Evolutionary conservation across 92 coral and sea anemone species (phyloP).

Genomic region (Porites cylindrica): DNA sequence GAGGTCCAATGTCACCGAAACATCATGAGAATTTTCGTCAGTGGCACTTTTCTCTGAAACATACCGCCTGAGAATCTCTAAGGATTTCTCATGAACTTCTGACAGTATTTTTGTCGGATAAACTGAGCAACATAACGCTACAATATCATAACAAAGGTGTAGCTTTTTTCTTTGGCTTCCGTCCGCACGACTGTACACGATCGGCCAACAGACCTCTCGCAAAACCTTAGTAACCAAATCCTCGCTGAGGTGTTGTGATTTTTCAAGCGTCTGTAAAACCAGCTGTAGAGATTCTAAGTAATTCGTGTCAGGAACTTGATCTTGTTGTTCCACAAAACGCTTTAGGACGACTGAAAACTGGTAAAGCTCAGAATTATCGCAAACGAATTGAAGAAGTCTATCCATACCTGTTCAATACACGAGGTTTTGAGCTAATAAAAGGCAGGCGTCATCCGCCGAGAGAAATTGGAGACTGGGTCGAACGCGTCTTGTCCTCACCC

Average conservation of each 20-base stretch:
- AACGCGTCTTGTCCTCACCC: neutral
- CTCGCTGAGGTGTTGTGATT: constrained; percentile 54
- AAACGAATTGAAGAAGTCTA: constrained; percentile 43
- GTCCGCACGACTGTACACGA: constrained; percentile 28
- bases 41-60: constrained; percentile 23
- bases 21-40: constrained; percentile 31
- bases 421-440: constrained; percentile 2
- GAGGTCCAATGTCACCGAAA: constrained; percentile 85
- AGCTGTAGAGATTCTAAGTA: constrained; percentile 74
- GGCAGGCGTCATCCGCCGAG: constrained; percentile 16
- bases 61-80: constrained; percentile 47
- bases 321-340: constrained; percentile 37
- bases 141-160: constrained; percentile 73
- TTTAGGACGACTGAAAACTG: constrained; percentile 52
- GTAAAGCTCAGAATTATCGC: constrained; percentile 55
- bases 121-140: constrained; percentile 68
- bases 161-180: constrained; percentile 51
- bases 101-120: constrained; percentile 50
- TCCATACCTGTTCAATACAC: constrained; percentile 56
- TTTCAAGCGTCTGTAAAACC: constrained; percentile 56
- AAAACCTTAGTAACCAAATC: constrained; percentile 43
- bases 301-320: constrained; percentile 44
- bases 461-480: neutral
- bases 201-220: constrained; percentile 66
- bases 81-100: constrained; percentile 51